These are phyloP conservation scores for Poecilia picta DNA, from an alignment of 2,797 vertebrate genomes.

Conservation along the genomic window DNA sequence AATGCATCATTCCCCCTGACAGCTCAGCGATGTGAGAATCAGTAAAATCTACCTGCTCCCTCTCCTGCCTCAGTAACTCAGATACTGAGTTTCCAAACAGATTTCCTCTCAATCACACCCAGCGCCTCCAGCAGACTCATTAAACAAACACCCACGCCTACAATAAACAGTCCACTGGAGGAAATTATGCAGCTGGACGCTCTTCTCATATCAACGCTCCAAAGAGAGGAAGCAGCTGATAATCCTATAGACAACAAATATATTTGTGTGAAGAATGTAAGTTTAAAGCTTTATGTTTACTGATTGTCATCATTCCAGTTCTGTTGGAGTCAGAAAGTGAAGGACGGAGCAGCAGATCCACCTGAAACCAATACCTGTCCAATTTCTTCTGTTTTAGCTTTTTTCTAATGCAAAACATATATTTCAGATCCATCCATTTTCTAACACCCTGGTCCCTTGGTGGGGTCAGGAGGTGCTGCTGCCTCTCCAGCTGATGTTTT, in stretches of 20 bases:
- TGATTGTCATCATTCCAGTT: background rate
- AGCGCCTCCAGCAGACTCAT: conserved; percentile 17
- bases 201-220: conserved; percentile 5
- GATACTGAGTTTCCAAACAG: no score
- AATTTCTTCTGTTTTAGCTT: background rate
- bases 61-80: background rate
- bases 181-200: conserved; percentile 25
- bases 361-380: background rate
- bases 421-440: no score
- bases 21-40: conserved; percentile 16
- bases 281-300: background rate
- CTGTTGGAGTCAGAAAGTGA: background rate
- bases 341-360: background rate
- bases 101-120: conserved; percentile 8
- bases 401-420: background rate
- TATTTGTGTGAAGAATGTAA: conserved; percentile 1
- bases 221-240: background rate
- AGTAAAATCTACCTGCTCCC: background rate
- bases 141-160: conserved; percentile 55
- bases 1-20: conserved; percentile 3
- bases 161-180: conserved; percentile 17
- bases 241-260: background rate
- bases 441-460: no score
- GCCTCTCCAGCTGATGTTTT: no score
- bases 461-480: no score